phyloP scores from a whole-genome alignment of 2,888 invertebrate genomes.

The Agrotis ipsilon region DNA sequence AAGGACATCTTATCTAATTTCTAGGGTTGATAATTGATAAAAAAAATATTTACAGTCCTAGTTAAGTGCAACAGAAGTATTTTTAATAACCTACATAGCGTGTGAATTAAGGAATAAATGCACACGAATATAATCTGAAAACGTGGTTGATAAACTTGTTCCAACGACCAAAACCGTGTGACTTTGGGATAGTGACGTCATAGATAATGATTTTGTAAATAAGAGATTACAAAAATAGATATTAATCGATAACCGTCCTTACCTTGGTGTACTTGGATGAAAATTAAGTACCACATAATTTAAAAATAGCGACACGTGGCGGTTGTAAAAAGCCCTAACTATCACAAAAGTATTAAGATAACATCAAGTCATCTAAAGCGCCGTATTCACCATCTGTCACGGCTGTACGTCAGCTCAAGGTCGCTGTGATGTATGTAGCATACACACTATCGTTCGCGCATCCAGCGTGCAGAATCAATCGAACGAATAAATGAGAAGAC shows the following conservation, averaged over 20 bases:
- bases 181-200: background rate
- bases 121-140: slow-evolving; percentile 6
- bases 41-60: background rate
- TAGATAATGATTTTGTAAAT: background rate
- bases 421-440: too few relatives aligned
- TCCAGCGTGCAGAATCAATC: too few relatives aligned
- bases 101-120: slow-evolving; percentile 8
- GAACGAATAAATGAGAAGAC: too few relatives aligned
- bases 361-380: too few relatives aligned
- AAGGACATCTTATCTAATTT: background rate
- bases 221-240: slow-evolving; percentile 15
- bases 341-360: background rate
- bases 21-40: background rate
- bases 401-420: too few relatives aligned
- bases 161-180: slow-evolving; percentile 5
- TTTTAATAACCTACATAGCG: background rate
- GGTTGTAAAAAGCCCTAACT: background rate
- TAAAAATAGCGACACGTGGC: background rate
- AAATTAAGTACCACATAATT: background rate
- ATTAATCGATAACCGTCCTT: background rate
- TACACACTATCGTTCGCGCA: too few relatives aligned
- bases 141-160: slow-evolving; percentile 6
- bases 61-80: background rate
- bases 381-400: too few relatives aligned
- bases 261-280: slow-evolving; percentile 12